phyloP scores from a whole-genome alignment of 2,888 invertebrate species.

The Polia nebulosa region DNA sequence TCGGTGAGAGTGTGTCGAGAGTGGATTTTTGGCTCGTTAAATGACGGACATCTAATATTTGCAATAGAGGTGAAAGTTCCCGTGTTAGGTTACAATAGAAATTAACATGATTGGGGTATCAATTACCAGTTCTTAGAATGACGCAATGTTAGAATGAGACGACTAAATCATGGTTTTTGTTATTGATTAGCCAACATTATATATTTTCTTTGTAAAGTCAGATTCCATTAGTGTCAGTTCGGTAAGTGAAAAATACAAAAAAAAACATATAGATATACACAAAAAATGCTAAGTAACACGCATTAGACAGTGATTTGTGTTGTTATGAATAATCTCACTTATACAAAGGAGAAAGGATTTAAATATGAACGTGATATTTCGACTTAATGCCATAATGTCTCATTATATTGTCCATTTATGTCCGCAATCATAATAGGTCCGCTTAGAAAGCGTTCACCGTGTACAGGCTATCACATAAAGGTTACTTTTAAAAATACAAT shows the following conservation, averaged over 20 bases:
- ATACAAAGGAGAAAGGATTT: constrained; percentile 57
- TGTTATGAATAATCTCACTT: constrained; percentile 45
- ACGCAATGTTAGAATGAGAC: not conserved
- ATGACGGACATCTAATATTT: constrained; percentile 77
- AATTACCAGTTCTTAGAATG: constrained; percentile 18
- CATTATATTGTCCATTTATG: constrained; percentile 68
- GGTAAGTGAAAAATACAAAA: constrained; percentile 30
- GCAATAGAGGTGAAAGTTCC: constrained; percentile 78
- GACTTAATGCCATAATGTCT: constrained; percentile 64
- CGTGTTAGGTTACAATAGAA: constrained; percentile 46
- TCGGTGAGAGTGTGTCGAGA: constrained; percentile 80
- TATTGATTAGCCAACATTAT: not conserved
- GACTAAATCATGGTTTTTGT: not conserved
- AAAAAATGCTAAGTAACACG: constrained; percentile 21
- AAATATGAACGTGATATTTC: constrained; percentile 64
- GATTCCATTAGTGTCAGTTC: constrained; percentile 14
- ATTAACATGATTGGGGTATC: constrained; percentile 39
- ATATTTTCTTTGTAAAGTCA: not conserved
- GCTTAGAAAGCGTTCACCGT: constrained; percentile 60
- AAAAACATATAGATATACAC: too few species aligned
- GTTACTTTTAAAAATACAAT: constrained; percentile 58
- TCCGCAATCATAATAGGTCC: constrained; percentile 59
- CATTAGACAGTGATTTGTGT: constrained; percentile 55
- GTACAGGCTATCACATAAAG: constrained; percentile 56
- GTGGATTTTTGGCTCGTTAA: constrained; percentile 75